Evolutionary conservation across 2,113 vertebrate genomes (phyloP), one percentile per base, ranked within the genome.

Genomic region (Bubo blakistoni): DNA sequence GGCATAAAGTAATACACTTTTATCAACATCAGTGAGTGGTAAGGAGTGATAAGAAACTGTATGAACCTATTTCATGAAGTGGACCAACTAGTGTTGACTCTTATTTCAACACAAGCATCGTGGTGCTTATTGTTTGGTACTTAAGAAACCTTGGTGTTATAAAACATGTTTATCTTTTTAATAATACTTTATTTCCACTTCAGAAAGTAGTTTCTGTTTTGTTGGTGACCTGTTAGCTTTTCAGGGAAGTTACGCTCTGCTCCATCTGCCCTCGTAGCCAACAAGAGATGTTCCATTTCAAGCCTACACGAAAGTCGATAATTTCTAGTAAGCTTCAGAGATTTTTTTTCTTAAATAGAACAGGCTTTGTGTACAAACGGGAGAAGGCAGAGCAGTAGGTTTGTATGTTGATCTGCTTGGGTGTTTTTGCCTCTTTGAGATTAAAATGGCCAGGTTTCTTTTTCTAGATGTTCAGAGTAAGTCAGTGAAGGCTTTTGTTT

Each of bases 121-220:
- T 46, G 42, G 17, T 69, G 62, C 30, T 94, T 95, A 30, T 69
- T 82, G 52, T 10, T 80, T 44, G 16, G 40, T 82, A 17, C 67
- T 70, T 93, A 73, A 85, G 88, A 92, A 51, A 63, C 58, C 32
- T 73, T 46, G 27, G 40, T 65, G 67, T 78, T 97, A 51, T 36
- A 82, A 82, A 95, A 47, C 49, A 12, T 51, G 38, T 88, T 78
- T 84, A 46, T 95, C 84, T 76, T 58, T 78, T 78, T 62, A 76
- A 74, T 88, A 86, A 69, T 77, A 26, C 69, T 85, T 61, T 34
- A 36, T 90, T 93, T 84, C 51, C 16, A 47, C 42, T 61, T 83
- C 63, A 86, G 58, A 71, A 73, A 83, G 36, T 73, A 77, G 62
- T 42, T 88, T 0, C 1, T 34, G 26, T 65, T 81, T 40, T 87